Evolutionary conservation across 1,140 invertebrate species (phyloP), one percentile per base, ranked within the genome.

Genomic region (Bradynema listronoti): DNA sequence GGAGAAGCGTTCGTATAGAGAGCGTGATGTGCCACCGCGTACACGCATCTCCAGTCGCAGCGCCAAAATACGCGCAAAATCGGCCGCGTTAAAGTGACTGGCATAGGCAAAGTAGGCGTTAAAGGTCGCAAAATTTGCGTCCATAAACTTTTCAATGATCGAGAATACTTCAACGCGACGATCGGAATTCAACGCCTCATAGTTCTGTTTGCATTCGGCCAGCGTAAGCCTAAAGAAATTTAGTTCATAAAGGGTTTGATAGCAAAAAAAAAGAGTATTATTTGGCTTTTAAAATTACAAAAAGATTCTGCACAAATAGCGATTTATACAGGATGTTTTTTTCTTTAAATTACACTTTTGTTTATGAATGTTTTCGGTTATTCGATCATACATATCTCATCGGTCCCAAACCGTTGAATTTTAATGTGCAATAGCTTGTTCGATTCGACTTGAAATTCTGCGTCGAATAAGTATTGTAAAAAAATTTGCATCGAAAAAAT

Each of bases 181-280:
- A 7, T 65, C 61, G 7, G 32, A 41, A 4, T 36, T 65, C 11
- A 64, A 22, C 11, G 43, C 49, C 46, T 55, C 51, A 41, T 39
- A 61, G n/a, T 65, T 55, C 49, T 64, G 62, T 6, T 34, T 33
- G 24, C 62, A 63, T 63, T 64, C 58, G 24, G 62, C 49, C 5
- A 64, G 30, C n/a, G 59, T 64, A 7, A 64, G 19, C n/a, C 62
- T 63, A 4, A 53, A 54, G 43, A 54, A 16, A 9, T 7, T 16
- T 14, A 29, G 16, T 7, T 51, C 4, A 2, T 33, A 4, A n/a
- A n/a, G n/a, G n/a, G n/a, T n/a, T n/a, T n/a, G n/a, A n/a, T n/a
- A n/a, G n/a, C n/a, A n/a, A n/a, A n/a, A n/a, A n/a, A n/a, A n/a
- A n/a, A n/a, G n/a, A n/a, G n/a, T n/a, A n/a, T n/a, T n/a, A n/a